A percentile compares a stretch with the other conserved stretches of the same genome.
phyloP scores from a whole-genome alignment of 2,888 invertebrate genomes.

The Scelioninae gen. 1 region DNA sequence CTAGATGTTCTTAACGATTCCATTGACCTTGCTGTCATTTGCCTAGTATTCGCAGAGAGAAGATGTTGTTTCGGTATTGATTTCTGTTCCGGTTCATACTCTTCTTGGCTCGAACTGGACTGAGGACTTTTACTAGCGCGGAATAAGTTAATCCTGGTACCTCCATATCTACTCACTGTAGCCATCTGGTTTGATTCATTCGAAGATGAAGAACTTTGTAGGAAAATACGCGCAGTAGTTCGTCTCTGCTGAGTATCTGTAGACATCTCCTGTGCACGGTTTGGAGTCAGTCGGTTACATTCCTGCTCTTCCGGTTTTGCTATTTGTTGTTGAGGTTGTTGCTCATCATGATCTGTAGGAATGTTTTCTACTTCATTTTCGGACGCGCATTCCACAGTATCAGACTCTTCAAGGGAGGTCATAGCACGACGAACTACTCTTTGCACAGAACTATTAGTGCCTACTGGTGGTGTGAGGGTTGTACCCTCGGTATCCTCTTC shows the following conservation, averaged over 20 bases:
- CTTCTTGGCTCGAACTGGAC: no score
- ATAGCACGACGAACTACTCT: conserved; percentile 53
- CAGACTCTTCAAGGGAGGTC: conserved; percentile 76
- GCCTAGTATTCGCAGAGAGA: no score
- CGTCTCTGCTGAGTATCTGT: conserved; percentile 74
- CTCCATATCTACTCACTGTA: conserved; percentile 82
- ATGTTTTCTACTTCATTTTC: conserved; percentile 81
- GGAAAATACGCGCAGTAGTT: conserved; percentile 83
- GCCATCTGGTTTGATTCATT: conserved; percentile 67
- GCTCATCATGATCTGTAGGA: conserved; percentile 74
- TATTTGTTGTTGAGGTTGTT: conserved; percentile 69
- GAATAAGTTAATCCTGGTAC: conserved; percentile 86
- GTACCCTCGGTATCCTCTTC: conserved; percentile 81
- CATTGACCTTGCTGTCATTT: no score
- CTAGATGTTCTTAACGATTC: conserved; percentile 86
- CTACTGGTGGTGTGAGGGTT: conserved; percentile 58
- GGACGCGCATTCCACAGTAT: conserved; percentile 80
- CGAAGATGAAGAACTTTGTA: conserved; percentile 70
- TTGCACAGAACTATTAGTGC: conserved; percentile 45
- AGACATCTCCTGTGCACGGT: conserved; percentile 23
- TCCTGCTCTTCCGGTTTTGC: conserved; percentile 71
- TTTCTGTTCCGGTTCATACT: no score
- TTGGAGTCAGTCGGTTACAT: conserved; percentile 44
- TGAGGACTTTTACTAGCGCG: conserved; percentile 86
- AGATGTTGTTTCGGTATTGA: no score